Evolutionary conservation across 1,140 invertebrate species (phyloP).

Genomic region (Meloidogyne chitwoodi): DNA sequence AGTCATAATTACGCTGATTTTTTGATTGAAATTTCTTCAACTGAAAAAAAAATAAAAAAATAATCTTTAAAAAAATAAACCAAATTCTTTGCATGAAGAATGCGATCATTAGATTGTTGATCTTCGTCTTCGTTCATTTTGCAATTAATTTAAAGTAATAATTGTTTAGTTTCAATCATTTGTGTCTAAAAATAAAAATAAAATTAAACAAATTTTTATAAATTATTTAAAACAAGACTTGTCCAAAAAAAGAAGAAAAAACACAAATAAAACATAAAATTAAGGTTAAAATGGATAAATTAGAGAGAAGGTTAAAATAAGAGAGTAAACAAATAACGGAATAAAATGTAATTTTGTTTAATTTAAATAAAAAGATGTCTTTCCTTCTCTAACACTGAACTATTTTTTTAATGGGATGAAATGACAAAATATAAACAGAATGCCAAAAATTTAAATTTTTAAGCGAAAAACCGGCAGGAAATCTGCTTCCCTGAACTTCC

Average conservation of each 20-base stretch:
- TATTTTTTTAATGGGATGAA: no score
- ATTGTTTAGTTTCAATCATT: not conserved
- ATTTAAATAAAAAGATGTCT: no score
- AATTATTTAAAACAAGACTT: no score
- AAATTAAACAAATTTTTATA: no score
- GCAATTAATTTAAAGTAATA: not conserved
- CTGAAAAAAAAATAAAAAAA: not conserved
- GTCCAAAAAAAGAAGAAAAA: no score
- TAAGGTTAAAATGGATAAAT: not conserved
- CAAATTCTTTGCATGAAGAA: not conserved
- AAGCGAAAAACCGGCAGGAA: no score
- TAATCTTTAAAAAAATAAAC: not conserved
- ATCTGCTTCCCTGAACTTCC: no score
- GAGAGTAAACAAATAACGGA: not conserved
- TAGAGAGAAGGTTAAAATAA: not conserved
- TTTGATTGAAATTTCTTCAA: conserved; percentile 20
- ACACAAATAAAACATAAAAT: no score
- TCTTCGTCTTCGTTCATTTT: not conserved
- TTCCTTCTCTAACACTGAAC: no score
- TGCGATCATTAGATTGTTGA: not conserved
- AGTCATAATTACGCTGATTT: not conserved
- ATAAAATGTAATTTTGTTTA: not conserved
- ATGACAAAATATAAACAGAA: no score
- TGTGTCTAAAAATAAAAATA: no score
- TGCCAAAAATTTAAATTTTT: not conserved